phyloP scores from a whole-genome alignment of 2,113 vertebrate species.

The Chiloscyllium plagiosum region DNA sequence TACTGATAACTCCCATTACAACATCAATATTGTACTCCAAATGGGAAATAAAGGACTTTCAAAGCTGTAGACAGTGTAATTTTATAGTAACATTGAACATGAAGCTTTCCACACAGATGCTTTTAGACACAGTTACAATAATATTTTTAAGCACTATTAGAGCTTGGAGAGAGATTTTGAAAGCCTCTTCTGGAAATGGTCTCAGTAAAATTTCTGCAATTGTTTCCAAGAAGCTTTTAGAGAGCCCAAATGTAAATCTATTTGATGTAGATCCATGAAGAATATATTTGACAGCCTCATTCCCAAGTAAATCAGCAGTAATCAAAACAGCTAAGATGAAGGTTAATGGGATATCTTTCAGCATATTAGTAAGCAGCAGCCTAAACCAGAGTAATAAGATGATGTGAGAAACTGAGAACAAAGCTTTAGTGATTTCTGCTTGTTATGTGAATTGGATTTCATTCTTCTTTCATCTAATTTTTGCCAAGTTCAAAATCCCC shows the following conservation, averaged over 20 bases:
- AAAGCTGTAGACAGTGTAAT: neutral
- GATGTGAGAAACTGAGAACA: neutral
- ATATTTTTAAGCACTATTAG: conserved; percentile 25
- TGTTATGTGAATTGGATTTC: conserved; percentile 17
- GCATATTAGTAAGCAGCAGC: neutral
- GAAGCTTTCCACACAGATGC: conserved; percentile 14
- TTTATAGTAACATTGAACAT: conserved; percentile 3
- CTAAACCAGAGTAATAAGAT: neutral
- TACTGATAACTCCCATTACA: conserved; percentile 9
- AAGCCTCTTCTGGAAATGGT: conserved; percentile 13
- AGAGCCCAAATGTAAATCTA: conserved; percentile 30
- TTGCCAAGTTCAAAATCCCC: neutral
- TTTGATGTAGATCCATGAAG: conserved; percentile 18
- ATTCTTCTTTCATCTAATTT: conserved; percentile 1
- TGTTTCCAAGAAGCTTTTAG: neutral
- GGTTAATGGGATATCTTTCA: conserved; percentile 33
- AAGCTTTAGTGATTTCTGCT: neutral
- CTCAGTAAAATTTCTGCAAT: conserved; percentile 28
- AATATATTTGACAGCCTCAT: conserved; percentile 31
- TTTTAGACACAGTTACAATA: neutral
- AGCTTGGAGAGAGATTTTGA: neutral
- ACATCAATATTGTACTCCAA: neutral
- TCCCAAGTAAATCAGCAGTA: conserved; percentile 18
- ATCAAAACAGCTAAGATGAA: conserved; percentile 19
- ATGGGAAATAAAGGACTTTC: conserved; percentile 28